Percentiles rank a stretch among this genome's conserved stretches.
Evolutionary conservation across 2,113 vertebrate genomes (phyloP).

Genomic region (Psittacus erithacus): DNA sequence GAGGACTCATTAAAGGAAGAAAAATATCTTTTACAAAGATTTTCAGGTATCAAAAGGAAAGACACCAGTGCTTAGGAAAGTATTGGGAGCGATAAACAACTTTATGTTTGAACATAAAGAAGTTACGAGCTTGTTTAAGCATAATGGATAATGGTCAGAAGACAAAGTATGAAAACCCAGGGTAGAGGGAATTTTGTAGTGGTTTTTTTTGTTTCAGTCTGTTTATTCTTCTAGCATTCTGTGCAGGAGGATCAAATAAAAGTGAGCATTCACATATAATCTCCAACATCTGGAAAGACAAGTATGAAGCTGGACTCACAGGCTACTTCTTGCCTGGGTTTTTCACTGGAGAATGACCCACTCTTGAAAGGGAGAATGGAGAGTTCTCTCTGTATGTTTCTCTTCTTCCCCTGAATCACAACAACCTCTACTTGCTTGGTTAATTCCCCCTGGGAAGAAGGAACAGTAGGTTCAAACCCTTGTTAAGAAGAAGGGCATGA

Average conservation of each 20-base stretch:
- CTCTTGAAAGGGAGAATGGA: background rate
- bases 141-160: conserved; percentile 10
- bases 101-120: conserved; percentile 29
- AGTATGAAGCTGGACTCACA: background rate
- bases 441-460: background rate
- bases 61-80: background rate
- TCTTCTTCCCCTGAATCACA: background rate
- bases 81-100: background rate
- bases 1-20: background rate
- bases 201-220: background rate
- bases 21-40: background rate
- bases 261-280: background rate
- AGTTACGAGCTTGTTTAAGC: conserved; percentile 28
- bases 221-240: background rate
- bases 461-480: background rate
- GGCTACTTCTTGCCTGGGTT: background rate
- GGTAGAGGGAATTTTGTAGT: background rate
- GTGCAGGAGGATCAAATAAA: background rate
- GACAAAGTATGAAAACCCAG: background rate
- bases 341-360: background rate
- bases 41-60: background rate
- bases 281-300: background rate
- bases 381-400: background rate
- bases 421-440: background rate
- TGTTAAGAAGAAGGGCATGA: background rate